These are phyloP conservation scores for Podarcis raffonei DNA, from an alignment of 2,113 vertebrate species.

Conservation along the genomic window DNA sequence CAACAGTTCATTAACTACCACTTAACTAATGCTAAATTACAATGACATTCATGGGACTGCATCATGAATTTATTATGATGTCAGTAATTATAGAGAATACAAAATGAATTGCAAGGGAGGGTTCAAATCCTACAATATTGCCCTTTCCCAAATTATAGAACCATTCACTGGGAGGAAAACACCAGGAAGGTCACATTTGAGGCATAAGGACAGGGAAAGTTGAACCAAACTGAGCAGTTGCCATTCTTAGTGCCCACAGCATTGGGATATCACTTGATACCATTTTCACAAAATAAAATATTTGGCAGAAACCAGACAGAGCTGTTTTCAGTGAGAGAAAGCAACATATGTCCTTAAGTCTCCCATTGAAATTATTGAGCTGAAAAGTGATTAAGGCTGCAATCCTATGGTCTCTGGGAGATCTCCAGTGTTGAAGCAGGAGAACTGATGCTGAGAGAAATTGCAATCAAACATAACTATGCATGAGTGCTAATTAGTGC, in stretches of 20 bases:
- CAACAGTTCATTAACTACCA: conserved; percentile 43
- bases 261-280: neutral
- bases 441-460: too few species aligned
- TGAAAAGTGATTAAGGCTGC: too few species aligned
- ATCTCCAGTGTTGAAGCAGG: too few species aligned
- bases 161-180: neutral
- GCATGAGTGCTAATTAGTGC: too few species aligned
- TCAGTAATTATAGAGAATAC: conserved; percentile 59
- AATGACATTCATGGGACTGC: conserved; percentile 65
- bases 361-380: neutral
- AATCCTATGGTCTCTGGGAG: too few species aligned
- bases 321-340: neutral
- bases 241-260: neutral
- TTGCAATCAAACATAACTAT: too few species aligned
- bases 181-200: neutral
- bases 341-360: neutral
- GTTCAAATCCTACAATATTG: conserved; percentile 38
- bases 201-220: neutral
- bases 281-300: neutral
- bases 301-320: neutral
- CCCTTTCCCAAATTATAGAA: conserved; percentile 28
- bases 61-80: conserved; percentile 72
- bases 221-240: neutral
- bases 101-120: conserved; percentile 58
- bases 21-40: conserved; percentile 67